Evolutionary conservation across 2,113 vertebrate genomes (phyloP), one percentile per base, ranked within the genome.

Genomic region (Ptychochromis oligacanthus): DNA sequence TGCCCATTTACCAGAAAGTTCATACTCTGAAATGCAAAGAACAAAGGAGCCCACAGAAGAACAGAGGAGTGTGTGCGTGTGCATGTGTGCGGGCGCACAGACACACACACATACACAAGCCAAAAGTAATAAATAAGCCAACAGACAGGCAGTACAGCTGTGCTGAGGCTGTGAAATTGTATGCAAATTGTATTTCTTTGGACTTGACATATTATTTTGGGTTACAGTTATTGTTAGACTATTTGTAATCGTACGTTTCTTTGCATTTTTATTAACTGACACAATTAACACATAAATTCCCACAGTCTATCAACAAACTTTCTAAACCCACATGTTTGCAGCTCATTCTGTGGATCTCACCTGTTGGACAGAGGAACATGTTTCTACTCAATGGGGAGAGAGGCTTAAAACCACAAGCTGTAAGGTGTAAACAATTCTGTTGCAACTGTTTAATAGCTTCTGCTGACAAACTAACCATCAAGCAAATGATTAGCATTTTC

Each of bases 201-300:
- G 43, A 72, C 17, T 54, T 54, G 67, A 54, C 67, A 72, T 31
- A 31, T 20, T n/a, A 72, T 52, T 72, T 72, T 31, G 18, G 18
- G 11, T 72, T 72, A 34, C 4, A 54, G 46, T 54, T 31, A 54
- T 72, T 54, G 67, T 54, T 31, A 20, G 46, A 28, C 26, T 72
- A 34, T 72, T 34, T 72, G 26, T 52, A 54, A 72, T 28, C 46
- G 43, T 54, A 54, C 18, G 8, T 17, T 72, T 72, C 26, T 72
- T 72, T 72, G 67, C 46, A 72, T 54, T 54, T 72, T 72, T 72
- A 54, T 72, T 31, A 72, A 72, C 26, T 72, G 43, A 72, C 11
- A 54, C 67, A 72, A n/a, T 72, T 54, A 72, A 72, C 46, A 46
- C 67, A 46, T 54, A 72, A 34, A n/a, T 34, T 54, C 67, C 67